These are phyloP conservation scores for Ridgeia piscesae DNA, from an alignment of 1,140 invertebrate genomes.

Conservation along the genomic window DNA sequence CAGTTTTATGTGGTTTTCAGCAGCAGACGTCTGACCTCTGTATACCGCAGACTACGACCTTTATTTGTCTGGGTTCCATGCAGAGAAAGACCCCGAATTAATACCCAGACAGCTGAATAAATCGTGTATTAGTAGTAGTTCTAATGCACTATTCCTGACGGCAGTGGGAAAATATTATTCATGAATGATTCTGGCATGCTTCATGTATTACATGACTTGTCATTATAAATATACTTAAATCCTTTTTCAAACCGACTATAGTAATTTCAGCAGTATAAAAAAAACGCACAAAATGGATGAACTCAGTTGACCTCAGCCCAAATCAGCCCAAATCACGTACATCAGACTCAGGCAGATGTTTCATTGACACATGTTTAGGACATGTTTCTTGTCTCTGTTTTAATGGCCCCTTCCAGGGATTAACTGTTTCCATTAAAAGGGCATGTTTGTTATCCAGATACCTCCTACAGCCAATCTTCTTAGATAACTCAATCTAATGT, in stretches of 20 bases:
- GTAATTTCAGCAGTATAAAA: background rate
- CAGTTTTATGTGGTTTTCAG: background rate
- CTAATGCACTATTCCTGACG: background rate
- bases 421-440: background rate
- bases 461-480: background rate
- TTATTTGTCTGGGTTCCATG: background rate
- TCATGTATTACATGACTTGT: too few relatives aligned
- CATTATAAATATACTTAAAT: too few relatives aligned
- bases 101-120: background rate
- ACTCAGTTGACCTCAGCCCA: background rate
- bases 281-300: background rate
- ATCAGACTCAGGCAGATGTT: background rate
- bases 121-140: background rate
- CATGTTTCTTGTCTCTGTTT: background rate
- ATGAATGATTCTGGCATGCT: too few relatives aligned
- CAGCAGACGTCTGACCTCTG: background rate
- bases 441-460: background rate
- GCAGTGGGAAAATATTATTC: too few relatives aligned
- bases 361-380: background rate
- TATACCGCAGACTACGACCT: background rate
- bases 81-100: background rate
- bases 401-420: background rate
- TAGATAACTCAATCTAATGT: background rate
- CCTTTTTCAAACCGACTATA: too few relatives aligned
- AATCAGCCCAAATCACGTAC: background rate